These are phyloP conservation scores for Drosophila conformis DNA, from an alignment of 2,888 invertebrate species.

Conservation along the genomic window DNA sequence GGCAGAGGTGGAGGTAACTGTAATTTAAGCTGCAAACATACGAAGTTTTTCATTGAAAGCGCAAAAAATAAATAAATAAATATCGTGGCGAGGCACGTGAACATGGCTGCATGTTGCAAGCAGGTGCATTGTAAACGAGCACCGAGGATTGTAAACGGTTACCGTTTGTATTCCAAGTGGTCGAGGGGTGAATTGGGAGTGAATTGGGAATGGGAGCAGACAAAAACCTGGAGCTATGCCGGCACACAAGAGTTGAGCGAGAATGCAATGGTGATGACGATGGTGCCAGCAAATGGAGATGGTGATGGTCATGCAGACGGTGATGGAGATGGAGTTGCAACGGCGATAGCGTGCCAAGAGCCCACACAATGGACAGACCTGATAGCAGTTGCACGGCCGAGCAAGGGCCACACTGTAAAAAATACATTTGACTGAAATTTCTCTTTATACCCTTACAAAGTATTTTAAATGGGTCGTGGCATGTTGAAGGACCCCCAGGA, in stretches of 20 bases:
- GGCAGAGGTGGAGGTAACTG: neutral
- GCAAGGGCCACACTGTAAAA: neutral
- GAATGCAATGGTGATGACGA: constrained; percentile 11
- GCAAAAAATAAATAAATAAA: constrained; percentile 63
- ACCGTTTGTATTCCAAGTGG: constrained; percentile 56
- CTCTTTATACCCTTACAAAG: neutral
- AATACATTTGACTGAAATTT: neutral
- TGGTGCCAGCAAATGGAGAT: neutral
- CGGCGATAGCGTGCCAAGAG: constrained; percentile 57
- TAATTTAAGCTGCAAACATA: constrained; percentile 38
- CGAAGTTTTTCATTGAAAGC: constrained; percentile 40
- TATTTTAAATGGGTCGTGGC: neutral
- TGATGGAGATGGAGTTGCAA: constrained; percentile 4
- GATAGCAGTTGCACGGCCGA: constrained; percentile 32
- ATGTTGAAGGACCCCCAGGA: neutral
- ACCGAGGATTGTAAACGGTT: constrained; percentile 57
- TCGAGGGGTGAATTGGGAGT: neutral
- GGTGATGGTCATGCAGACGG: neutral
- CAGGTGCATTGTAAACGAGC: constrained; percentile 36
- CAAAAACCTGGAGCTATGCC: constrained; percentile 4
- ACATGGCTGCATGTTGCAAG: constrained; percentile 39
- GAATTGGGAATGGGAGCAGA: neutral
- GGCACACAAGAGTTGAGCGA: constrained; percentile 22
- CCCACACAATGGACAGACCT: constrained; percentile 63
- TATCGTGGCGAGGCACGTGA: constrained; percentile 46